Percentiles rank a stretch among this genome's conserved stretches.
phyloP scores from a whole-genome alignment of 2,113 vertebrate genomes.

The Promerops cafer region DNA sequence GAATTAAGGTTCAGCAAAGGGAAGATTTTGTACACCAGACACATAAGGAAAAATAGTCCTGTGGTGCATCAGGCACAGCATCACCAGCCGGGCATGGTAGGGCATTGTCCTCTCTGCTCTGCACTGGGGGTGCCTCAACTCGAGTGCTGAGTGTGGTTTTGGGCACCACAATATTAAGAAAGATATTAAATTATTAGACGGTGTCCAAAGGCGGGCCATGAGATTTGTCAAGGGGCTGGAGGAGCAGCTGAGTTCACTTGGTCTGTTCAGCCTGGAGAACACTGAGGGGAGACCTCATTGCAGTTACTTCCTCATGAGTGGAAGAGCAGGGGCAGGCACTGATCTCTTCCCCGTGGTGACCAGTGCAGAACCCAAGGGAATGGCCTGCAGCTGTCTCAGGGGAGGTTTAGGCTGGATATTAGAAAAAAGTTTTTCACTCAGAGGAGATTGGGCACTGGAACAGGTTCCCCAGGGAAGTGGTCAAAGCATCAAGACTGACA shows the following conservation, averaged over 20 bases:
- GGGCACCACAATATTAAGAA: not conserved
- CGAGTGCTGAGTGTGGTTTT: accelerated
- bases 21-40: not conserved
- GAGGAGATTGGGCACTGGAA: not conserved
- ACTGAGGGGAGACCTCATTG: not conserved
- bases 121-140: accelerated
- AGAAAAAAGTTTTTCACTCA: not conserved
- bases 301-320: accelerated
- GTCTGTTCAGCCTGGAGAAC: not conserved
- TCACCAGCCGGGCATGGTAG: accelerated
- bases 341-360: not conserved
- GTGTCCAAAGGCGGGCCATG: accelerated
- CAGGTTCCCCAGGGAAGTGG: not conserved
- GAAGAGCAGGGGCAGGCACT: not conserved
- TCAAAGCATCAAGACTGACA: not conserved
- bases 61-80: not conserved
- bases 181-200: not conserved
- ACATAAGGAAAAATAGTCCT: not conserved
- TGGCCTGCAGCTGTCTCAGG: not conserved
- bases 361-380: not conserved
- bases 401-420: not conserved
- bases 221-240: not conserved
- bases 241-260: not conserved
- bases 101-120: not conserved
- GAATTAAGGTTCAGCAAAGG: not conserved